Base-by-base conservation (phyloP, 2,888 invertebrate species). In the Rotaria macrura region DNA sequence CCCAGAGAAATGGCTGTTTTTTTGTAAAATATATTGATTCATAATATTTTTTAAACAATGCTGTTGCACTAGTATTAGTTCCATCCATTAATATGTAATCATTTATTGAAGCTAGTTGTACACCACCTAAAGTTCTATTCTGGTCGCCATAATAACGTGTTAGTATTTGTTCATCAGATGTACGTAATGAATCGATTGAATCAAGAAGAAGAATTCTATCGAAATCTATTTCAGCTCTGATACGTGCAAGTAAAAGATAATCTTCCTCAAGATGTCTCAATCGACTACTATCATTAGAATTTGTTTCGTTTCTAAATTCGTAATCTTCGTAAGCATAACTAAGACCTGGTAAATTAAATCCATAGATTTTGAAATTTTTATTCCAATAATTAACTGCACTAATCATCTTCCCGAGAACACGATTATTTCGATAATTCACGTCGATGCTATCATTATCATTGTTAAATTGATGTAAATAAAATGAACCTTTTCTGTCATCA, bases 301-400 rank as follows among this genome's bases (percentile, higher is more conserved):
- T 20, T 38, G 20, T n/a, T 43, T 43, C 79, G n/a, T 79, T 79
- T 25, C 14, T 40, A 43, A 43, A 79, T 43, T 79, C 79, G n/a
- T 79, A 79, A 79, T 79, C 79, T 43, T 79, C 79, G 25, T 79
- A 79, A 3, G 79, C 43, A 79, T 43, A 79, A 43, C 79, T 79
- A 40, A 79, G 14, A n/a, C 79, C 79, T 25, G 20, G 40, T 25
- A 79, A 25, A 79, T 79, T 79, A 79, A 43, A 79, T 79, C 79
- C 79, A 79, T 79, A 40, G 7, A 65, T 14, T 10, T n/a, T 23
- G 43, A n/a, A 43, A 9, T 79, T 25, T 25, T 9, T 43, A 25
- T 79, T 25, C 79, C 79, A 79, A 79, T 40, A 79, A 6, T 23
- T n/a, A 43, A 79, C 14, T n/a, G 79, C 43, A 79, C 43, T 10